These are phyloP conservation scores for Peromyscus melanophrys DNA, from an alignment of 2,797 vertebrate genomes.

Conservation along the genomic window DNA sequence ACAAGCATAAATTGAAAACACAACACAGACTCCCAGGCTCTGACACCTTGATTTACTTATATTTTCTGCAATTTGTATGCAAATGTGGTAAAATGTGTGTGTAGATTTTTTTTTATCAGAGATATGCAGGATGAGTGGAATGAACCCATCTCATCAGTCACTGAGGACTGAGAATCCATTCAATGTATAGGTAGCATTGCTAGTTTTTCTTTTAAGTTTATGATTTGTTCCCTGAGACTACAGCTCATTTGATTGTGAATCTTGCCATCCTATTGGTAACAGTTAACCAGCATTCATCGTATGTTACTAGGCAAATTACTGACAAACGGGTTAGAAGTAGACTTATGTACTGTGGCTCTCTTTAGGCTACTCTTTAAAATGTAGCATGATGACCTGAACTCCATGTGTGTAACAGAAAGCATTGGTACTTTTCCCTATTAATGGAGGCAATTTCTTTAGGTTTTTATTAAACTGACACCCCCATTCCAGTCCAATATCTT, in stretches of 20 bases:
- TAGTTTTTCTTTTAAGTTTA: neutral
- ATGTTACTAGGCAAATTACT: neutral
- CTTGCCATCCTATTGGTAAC: neutral
- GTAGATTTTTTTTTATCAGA: neutral
- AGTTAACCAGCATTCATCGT: neutral
- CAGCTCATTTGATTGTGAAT: neutral
- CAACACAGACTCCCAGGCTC: neutral
- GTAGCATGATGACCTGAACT: neutral
- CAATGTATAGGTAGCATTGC: neutral
- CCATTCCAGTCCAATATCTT: neutral
- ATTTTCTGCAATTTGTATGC: neutral
- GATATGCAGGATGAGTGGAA: neutral
- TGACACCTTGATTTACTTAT: neutral
- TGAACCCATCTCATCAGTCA: neutral
- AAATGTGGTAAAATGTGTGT: neutral
- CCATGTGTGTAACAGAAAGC: neutral
- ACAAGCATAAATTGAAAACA: neutral
- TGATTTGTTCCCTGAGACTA: neutral
- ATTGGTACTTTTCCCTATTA: neutral
- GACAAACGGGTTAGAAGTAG: neutral
- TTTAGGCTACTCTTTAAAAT: neutral
- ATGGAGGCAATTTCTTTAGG: neutral
- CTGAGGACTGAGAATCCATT: neutral
- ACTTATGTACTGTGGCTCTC: neutral
- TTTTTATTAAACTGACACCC: neutral